Evolutionary conservation across 1,140 invertebrate genomes (phyloP).

Genomic region (Babylonia areolata): DNA sequence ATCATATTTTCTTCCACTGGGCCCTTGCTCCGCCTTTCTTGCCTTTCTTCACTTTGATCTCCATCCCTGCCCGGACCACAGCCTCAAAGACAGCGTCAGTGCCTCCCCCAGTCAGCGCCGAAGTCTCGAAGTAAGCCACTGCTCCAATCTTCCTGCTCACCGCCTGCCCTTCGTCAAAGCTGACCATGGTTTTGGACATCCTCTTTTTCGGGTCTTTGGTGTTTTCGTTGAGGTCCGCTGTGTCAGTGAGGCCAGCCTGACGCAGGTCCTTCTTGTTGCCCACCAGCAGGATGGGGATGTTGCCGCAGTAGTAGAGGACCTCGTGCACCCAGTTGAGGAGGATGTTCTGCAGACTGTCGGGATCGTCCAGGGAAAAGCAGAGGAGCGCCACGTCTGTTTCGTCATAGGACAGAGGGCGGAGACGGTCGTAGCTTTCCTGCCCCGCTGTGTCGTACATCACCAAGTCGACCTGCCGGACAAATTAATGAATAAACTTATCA

Average conservation of each 20-base stretch:
- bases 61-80: background rate
- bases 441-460: slow-evolving; percentile 93
- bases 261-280: slow-evolving; percentile 80
- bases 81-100: slow-evolving; percentile 7
- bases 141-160: slow-evolving; percentile 58
- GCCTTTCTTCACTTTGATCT: background rate
- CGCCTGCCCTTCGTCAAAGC: slow-evolving; percentile 54
- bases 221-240: too few species aligned
- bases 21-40: background rate
- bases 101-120: slow-evolving; percentile 64
- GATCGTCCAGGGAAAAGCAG: slow-evolving; percentile 64
- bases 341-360: slow-evolving; percentile 95
- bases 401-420: slow-evolving; percentile 96
- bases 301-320: slow-evolving; percentile 96
- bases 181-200: slow-evolving; percentile 34
- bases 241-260: slow-evolving; percentile 85
- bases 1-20: background rate
- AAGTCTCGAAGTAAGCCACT: slow-evolving; percentile 67
- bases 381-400: slow-evolving; percentile 85
- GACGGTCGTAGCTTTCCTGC: slow-evolving; percentile 94
- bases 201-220: background rate
- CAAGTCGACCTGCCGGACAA: slow-evolving; percentile 82
- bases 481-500: too few species aligned
- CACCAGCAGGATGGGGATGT: slow-evolving; percentile 96
- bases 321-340: slow-evolving; percentile 84